Evolutionary conservation across 2,113 vertebrate species (phyloP).

Genomic region (Carettochelys insculpta): DNA sequence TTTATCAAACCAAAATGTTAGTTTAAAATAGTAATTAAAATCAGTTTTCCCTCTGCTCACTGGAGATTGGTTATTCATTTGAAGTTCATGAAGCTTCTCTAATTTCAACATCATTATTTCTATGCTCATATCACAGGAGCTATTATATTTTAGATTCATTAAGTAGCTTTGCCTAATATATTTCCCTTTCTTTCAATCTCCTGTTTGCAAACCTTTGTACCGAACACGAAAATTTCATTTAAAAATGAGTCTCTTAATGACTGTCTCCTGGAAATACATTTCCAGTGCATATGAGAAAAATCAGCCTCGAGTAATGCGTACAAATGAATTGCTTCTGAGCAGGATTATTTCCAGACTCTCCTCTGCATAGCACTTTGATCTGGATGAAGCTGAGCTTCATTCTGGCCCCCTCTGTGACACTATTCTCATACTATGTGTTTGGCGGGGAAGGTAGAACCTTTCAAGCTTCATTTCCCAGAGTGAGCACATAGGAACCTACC

Average conservation of each 20-base stretch:
- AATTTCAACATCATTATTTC: slow-evolving; percentile 68
- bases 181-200: slow-evolving; percentile 37
- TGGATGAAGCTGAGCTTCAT: neutral
- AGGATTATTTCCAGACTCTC: slow-evolving; percentile 1
- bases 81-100: slow-evolving; percentile 65
- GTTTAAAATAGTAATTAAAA: slow-evolving; percentile 66
- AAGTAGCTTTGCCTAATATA: slow-evolving; percentile 19
- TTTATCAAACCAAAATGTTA: slow-evolving; percentile 65
- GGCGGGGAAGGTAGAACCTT: neutral
- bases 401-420: slow-evolving; percentile 18
- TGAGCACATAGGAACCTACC: neutral
- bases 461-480: neutral
- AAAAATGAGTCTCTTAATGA: slow-evolving; percentile 42
- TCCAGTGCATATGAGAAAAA: neutral
- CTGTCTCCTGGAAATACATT: slow-evolving; percentile 41
- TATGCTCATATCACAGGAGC: slow-evolving; percentile 17
- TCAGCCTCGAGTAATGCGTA: neutral
- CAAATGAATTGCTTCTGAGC: slow-evolving; percentile 49
- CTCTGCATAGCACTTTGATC: slow-evolving; percentile 22
- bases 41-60: slow-evolving; percentile 51
- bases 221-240: neutral
- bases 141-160: slow-evolving; percentile 52
- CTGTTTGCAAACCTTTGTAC: slow-evolving; percentile 49
- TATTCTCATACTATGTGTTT: neutral
- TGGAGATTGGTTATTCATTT: slow-evolving; percentile 46